These are phyloP conservation scores for Melanotaenia duboulayi DNA, from an alignment of 2,113 vertebrate species.

Conservation along the genomic window DNA sequence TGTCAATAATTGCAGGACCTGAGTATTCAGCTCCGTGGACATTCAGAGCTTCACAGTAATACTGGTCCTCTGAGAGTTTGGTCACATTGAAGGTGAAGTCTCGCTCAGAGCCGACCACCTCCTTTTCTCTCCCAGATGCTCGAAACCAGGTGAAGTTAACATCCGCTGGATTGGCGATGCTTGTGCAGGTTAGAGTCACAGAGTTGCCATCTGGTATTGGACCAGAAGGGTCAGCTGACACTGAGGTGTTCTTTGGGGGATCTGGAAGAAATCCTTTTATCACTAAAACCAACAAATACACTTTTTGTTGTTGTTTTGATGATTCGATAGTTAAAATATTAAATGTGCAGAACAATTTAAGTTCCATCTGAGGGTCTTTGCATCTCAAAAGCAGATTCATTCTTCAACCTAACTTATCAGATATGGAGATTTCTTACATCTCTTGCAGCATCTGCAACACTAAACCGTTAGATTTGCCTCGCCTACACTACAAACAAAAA, in stretches of 20 bases:
- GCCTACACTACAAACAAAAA: too few species aligned
- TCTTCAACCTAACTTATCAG: too few species aligned
- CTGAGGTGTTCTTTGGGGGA: constrained; percentile 70
- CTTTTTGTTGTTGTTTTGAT: too few species aligned
- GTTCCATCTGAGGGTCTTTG: too few species aligned
- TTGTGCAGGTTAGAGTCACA: constrained; percentile 73
- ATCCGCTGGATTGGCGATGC: constrained; percentile 65
- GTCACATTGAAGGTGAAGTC: constrained; percentile 63
- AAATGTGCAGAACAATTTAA: too few species aligned
- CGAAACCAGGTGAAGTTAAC: constrained; percentile 77
- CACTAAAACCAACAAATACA: not conserved
- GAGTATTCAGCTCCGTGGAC: constrained; percentile 57
- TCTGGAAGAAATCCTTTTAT: constrained; percentile 50
- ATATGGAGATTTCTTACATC: not conserved
- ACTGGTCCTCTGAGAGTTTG: constrained; percentile 65
- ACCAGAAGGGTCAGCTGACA: constrained; percentile 52
- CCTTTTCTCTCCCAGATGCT: constrained; percentile 40
- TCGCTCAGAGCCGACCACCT: constrained; percentile 39
- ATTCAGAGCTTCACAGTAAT: constrained; percentile 67
- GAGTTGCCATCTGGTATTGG: constrained; percentile 59
- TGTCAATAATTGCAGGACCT: constrained; percentile 27
- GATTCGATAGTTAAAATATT: too few species aligned
- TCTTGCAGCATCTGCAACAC: not conserved
- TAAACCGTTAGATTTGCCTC: not conserved
- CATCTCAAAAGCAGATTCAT: too few species aligned